A percentile compares a stretch with the other conserved stretches of the same genome.
Evolutionary conservation across 2,888 invertebrate species (phyloP).

Genomic region (Dromius quadrimaculatus): DNA sequence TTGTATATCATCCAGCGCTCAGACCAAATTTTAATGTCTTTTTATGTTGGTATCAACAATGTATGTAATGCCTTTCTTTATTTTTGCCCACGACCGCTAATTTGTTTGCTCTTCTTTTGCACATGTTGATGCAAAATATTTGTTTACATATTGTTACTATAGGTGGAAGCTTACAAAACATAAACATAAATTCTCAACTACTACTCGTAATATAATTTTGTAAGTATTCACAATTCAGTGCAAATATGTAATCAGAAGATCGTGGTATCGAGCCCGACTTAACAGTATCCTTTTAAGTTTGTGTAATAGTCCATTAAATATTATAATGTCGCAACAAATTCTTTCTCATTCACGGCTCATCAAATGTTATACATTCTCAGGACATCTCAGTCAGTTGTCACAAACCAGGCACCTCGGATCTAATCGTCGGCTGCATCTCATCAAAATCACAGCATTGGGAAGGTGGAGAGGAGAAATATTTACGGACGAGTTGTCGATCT

Average conservation of each 20-base stretch:
- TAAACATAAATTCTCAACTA: too few relatives aligned
- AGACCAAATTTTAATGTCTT: slow-evolving; percentile 39
- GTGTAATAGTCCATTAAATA: slow-evolving; percentile 21
- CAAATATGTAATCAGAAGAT: too few relatives aligned
- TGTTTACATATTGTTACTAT: background rate
- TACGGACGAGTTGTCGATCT: slow-evolving; percentile 65
- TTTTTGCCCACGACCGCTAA: slow-evolving; percentile 28
- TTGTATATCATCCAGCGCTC: slow-evolving; percentile 7
- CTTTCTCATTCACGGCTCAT: slow-evolving; percentile 19
- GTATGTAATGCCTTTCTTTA: slow-evolving; percentile 39
- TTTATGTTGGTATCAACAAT: slow-evolving; percentile 43
- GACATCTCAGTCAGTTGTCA: slow-evolving; percentile 11
- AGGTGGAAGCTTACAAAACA: background rate
- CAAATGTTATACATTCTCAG: slow-evolving; percentile 7
- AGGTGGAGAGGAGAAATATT: slow-evolving; percentile 58
- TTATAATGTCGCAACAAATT: background rate
- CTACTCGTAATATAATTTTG: too few relatives aligned
- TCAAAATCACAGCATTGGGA: slow-evolving; percentile 62
- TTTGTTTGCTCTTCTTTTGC: slow-evolving; percentile 21
- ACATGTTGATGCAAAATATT: slow-evolving; percentile 22
- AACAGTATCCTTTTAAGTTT: slow-evolving; percentile 5
- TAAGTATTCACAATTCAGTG: too few relatives aligned
- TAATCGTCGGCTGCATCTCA: slow-evolving; percentile 59
- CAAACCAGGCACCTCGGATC: slow-evolving; percentile 1
- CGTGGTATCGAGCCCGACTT: too few relatives aligned